Evolutionary conservation across 2,888 invertebrate genomes (phyloP).

Genomic region (Lasioglossum vierecki): DNA sequence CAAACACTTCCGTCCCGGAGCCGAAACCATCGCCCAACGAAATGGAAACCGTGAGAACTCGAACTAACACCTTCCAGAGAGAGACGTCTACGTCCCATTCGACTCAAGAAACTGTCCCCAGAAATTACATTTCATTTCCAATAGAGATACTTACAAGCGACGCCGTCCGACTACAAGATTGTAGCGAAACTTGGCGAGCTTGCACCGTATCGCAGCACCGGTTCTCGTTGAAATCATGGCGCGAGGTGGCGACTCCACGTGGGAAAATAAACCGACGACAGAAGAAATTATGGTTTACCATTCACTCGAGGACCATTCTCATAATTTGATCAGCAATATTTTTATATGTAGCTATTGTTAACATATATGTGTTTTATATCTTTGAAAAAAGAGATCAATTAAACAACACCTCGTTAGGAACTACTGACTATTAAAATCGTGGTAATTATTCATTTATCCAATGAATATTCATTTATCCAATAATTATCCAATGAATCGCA

Average conservation of each 20-base stretch:
- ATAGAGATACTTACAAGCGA: neutral
- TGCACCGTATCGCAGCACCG: neutral
- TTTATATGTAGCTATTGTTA: too few species aligned
- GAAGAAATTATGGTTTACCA: neutral
- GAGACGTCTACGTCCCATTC: neutral
- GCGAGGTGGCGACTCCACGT: neutral
- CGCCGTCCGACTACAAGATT: neutral
- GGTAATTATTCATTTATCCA: too few species aligned
- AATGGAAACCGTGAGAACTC: slow-evolving; percentile 4
- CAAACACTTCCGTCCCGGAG: neutral
- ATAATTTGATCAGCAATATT: too few species aligned
- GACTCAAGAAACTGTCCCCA: neutral
- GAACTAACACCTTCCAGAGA: neutral
- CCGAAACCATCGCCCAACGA: neutral
- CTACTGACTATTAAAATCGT: too few species aligned
- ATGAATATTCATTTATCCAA: too few species aligned
- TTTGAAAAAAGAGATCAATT: neutral
- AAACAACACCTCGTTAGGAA: neutral
- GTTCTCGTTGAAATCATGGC: neutral
- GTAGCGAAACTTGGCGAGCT: neutral
- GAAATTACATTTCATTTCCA: slow-evolving; percentile 2
- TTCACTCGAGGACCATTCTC: too few species aligned
- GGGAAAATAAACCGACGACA: neutral
- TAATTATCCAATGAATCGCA: too few species aligned
- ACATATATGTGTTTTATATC: too few species aligned